phyloP scores from a whole-genome alignment of 2,113 vertebrate genomes.

The Nycticebus coucang region DNA sequence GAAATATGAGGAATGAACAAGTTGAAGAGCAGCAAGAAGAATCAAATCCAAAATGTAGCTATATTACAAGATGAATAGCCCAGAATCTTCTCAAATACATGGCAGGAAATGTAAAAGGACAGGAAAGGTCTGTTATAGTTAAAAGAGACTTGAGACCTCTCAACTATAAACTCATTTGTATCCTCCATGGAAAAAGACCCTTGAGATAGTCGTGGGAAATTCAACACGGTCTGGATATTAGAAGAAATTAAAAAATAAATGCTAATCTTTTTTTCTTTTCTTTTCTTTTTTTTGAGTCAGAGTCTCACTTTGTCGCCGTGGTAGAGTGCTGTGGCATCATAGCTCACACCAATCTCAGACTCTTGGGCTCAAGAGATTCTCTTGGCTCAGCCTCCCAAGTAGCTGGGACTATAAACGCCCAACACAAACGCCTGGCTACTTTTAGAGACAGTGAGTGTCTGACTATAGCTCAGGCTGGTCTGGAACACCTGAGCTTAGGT shows the following conservation, averaged over 20 bases:
- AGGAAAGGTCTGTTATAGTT: neutral
- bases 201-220: neutral
- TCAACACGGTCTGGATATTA: neutral
- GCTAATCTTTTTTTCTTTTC: neutral
- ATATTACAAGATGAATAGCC: neutral
- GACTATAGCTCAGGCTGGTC: too few relatives aligned
- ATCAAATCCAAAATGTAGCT: neutral
- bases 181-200: neutral
- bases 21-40: constrained; percentile 26
- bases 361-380: too few relatives aligned
- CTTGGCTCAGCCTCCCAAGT: too few relatives aligned
- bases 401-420: too few relatives aligned
- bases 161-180: neutral
- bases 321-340: too few relatives aligned
- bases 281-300: too few relatives aligned
- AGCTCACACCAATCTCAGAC: too few relatives aligned
- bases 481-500: too few relatives aligned
- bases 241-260: neutral
- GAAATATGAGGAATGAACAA: neutral
- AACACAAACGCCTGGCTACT: too few relatives aligned
- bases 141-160: neutral
- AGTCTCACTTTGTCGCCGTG: too few relatives aligned
- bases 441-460: too few relatives aligned
- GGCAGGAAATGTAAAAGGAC: neutral
- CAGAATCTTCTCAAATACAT: neutral